Percentiles rank a stretch among this genome's conserved stretches.
Conservation (phyloP, 2,888 invertebrate species). For the Hybos culiciformis region DNA sequence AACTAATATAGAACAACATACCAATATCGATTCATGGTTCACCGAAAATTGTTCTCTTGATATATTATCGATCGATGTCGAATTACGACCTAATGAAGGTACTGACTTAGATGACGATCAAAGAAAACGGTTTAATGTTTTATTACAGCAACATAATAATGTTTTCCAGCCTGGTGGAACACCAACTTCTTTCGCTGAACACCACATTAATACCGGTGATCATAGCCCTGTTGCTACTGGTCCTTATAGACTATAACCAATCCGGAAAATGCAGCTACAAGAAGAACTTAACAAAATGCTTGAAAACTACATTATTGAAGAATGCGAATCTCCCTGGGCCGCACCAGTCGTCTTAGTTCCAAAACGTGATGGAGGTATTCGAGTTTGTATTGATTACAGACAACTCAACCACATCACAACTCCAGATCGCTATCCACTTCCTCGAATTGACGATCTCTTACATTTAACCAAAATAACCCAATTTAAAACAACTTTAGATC, state of each 20-base stretch:
- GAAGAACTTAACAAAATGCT: slow-evolving; percentile 4
- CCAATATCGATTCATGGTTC: not conserved
- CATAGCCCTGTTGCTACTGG: slow-evolving; percentile 20
- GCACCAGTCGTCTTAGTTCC: slow-evolving; percentile 12
- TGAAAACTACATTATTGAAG: slow-evolving; percentile 13
- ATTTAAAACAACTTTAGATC: slow-evolving; percentile 15
- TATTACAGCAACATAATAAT: not conserved
- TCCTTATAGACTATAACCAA: slow-evolving; percentile 23
- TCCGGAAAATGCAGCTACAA: slow-evolving; percentile 9
- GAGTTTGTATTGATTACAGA: slow-evolving; percentile 12
- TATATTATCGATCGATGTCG: not conserved
- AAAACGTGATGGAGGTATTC: slow-evolving; percentile 17
- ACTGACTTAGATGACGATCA: not conserved
- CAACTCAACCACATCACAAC: slow-evolving; percentile 7
- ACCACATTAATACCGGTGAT: slow-evolving; percentile 3
- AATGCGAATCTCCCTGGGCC: slow-evolving; percentile 7
- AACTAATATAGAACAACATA: too few relatives aligned
- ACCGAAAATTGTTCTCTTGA: not conserved
- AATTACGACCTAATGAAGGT: not conserved
- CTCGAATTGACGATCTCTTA: not conserved
- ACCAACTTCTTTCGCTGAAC: not conserved
- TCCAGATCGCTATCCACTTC: slow-evolving; percentile 6
- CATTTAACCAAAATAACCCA: slow-evolving; percentile 1
- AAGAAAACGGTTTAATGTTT: not conserved
- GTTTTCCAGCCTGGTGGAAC: not conserved